A percentile compares a stretch with the other conserved stretches of the same genome.
Conservation (phyloP, 2,113 vertebrate species). For the Xiphorhynchus elegans region DNA sequence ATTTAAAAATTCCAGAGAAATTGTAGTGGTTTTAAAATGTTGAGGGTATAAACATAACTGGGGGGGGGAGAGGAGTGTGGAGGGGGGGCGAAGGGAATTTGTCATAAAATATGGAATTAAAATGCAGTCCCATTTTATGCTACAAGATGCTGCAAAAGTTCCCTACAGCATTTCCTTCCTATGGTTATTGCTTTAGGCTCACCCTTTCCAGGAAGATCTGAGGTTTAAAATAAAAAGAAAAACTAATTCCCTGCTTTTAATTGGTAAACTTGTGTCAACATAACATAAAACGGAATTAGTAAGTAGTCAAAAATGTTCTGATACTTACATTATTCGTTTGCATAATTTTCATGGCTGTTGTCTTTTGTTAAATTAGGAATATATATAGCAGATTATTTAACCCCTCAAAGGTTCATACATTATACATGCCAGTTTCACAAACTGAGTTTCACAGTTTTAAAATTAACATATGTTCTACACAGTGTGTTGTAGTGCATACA, state of each 20-base stretch:
- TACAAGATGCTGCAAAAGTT: neutral
- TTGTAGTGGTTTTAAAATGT: neutral
- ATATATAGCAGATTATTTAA: conserved; percentile 6
- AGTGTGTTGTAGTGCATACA: neutral
- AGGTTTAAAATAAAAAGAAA: conserved; percentile 20
- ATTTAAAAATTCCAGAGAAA: neutral
- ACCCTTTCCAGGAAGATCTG: neutral
- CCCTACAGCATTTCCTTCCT: neutral
- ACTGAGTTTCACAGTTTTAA: neutral
- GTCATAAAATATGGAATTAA: neutral
- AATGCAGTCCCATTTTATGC: neutral
- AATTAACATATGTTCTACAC: neutral
- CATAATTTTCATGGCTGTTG: neutral
- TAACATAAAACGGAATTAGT: conserved; percentile 29
- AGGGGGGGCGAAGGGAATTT: neutral
- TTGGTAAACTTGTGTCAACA: conserved; percentile 9
- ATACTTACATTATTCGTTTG: neutral
- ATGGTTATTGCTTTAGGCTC: neutral
- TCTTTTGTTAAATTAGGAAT: neutral
- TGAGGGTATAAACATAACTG: neutral
- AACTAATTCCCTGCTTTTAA: conserved; percentile 10
- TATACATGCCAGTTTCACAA: neutral
- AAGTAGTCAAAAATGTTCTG: neutral
- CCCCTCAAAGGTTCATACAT: neutral
- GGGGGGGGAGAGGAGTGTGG: no score